Conservation (phyloP, 2,797 vertebrate species). For the Holocentrus rufus region DNA sequence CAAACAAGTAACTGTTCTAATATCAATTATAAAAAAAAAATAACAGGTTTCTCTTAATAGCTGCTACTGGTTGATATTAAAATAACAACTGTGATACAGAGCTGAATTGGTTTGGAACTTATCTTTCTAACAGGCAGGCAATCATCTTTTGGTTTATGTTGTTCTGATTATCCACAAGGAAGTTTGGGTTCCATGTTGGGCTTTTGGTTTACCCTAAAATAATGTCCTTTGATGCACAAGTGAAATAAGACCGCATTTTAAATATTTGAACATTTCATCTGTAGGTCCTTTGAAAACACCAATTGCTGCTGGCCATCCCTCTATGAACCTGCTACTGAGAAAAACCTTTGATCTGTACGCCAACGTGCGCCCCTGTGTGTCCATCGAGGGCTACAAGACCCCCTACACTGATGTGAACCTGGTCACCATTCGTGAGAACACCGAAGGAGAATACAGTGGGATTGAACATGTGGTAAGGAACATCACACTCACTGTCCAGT, state of each 20-base stretch:
- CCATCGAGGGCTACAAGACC: conserved; percentile 94
- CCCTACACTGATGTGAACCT: conserved; percentile 94
- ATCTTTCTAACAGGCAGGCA: background rate
- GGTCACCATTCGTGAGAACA: conserved; percentile 98
- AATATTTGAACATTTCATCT: conserved; percentile 3
- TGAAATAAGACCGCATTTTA: background rate
- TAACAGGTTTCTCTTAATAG: too few relatives aligned
- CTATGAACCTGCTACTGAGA: conserved; percentile 94
- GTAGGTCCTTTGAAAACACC: conserved; percentile 95
- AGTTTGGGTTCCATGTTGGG: too few relatives aligned
- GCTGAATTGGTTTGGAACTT: background rate
- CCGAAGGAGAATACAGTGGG: conserved; percentile 97
- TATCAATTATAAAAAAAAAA: too few relatives aligned
- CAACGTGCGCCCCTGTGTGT: conserved; percentile 93
- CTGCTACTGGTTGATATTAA: too few relatives aligned
- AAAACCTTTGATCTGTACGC: conserved; percentile 97
- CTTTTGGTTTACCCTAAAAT: too few relatives aligned
- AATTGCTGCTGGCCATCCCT: conserved; percentile 95
- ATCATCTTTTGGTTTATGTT: too few relatives aligned
- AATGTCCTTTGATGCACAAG: too few relatives aligned
- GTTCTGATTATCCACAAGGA: too few relatives aligned
- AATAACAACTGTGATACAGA: too few relatives aligned
- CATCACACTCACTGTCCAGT: too few relatives aligned
- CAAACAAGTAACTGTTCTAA: background rate
- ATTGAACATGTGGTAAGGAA: conserved; percentile 93